Evolutionary conservation across 2,888 invertebrate genomes (phyloP).

Genomic region (Blera fallax): DNA sequence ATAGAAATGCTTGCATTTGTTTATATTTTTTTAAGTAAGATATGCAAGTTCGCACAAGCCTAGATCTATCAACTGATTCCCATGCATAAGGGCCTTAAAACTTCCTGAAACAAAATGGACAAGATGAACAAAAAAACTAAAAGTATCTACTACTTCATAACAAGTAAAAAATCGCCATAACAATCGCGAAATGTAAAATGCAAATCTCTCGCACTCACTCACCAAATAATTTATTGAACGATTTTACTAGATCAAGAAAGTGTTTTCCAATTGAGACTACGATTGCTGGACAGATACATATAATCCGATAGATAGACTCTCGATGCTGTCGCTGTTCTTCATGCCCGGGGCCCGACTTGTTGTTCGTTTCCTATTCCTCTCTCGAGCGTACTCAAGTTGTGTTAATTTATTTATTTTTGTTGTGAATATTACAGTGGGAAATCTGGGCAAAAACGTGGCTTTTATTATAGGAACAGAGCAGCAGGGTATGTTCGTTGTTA

Average conservation of each 20-base stretch:
- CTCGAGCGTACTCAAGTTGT: conserved; percentile 8
- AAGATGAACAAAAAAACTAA: not conserved
- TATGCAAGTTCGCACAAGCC: too few relatives aligned
- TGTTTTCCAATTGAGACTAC: conserved; percentile 50
- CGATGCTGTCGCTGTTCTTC: not conserved
- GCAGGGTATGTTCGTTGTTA: conserved; percentile 27
- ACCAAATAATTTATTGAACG: conserved; percentile 62
- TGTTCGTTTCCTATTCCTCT: conserved; percentile 41
- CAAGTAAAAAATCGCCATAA: not conserved
- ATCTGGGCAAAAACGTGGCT: conserved; percentile 31
- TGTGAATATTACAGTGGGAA: conserved; percentile 29
- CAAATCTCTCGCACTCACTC: conserved; percentile 39
- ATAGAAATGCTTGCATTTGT: too few relatives aligned
- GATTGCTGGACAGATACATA: not conserved
- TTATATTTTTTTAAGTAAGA: too few relatives aligned
- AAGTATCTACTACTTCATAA: too few relatives aligned
- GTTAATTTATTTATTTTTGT: conserved; percentile 39
- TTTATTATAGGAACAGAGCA: conserved; percentile 32
- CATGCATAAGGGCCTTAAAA: not conserved
- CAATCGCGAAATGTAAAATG: conserved; percentile 45
- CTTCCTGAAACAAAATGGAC: not conserved
- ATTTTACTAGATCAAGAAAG: conserved; percentile 69
- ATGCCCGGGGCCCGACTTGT: not conserved
- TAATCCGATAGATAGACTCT: not conserved
- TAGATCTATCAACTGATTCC: not conserved